These are phyloP conservation scores for Emydocephalus ijimae DNA, from an alignment of 2,113 vertebrate genomes.

Conservation along the genomic window DNA sequence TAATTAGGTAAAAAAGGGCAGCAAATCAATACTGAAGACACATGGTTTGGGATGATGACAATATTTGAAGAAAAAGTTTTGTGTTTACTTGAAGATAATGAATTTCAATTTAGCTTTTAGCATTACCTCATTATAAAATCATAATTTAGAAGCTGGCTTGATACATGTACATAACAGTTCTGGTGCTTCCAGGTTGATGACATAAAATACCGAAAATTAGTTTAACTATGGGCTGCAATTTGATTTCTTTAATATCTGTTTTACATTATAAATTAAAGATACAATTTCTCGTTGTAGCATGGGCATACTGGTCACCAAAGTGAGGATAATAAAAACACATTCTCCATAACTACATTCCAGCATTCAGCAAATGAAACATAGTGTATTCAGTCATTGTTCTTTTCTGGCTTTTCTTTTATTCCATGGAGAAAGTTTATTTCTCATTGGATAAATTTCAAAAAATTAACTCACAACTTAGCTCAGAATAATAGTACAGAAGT, in stretches of 20 bases:
- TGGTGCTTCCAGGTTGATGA: not conserved
- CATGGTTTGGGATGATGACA: not conserved
- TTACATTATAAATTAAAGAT: not conserved
- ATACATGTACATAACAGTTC: not conserved
- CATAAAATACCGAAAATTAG: not conserved
- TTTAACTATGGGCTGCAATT: not conserved
- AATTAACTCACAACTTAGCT: not conserved
- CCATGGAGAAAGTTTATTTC: not conserved
- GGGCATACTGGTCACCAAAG: not conserved
- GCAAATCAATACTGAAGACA: constrained; percentile 21
- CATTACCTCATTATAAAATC: not conserved
- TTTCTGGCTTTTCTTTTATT: not conserved
- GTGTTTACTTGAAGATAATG: not conserved
- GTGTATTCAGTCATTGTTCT: not conserved
- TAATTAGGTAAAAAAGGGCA: not conserved
- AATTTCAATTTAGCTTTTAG: constrained; percentile 1
- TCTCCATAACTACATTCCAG: not conserved
- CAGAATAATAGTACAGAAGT: not conserved
- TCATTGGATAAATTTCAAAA: not conserved
- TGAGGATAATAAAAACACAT: not conserved
- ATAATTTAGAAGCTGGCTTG: not conserved
- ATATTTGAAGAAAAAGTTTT: not conserved
- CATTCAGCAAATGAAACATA: not conserved
- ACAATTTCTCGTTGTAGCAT: not conserved
- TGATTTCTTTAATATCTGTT: not conserved